Base-by-base conservation (phyloP, 2,113 vertebrate genomes). In the Xenotilapia leptura region DNA sequence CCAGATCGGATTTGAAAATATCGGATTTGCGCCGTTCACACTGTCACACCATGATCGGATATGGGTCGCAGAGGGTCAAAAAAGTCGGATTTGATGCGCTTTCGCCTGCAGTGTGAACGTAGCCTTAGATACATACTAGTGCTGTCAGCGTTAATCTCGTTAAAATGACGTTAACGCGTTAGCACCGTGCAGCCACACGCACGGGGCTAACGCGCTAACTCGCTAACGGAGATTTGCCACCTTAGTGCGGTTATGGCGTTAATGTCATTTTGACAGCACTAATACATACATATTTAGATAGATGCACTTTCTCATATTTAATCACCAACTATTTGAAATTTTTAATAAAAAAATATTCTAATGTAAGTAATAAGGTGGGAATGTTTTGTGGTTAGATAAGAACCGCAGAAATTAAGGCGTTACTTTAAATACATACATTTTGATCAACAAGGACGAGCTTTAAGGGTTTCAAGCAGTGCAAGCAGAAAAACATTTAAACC, bases 241-340 rank as follows among this genome's bases (percentile, higher is more conserved):
- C 0, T 33, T 60, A 60, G 0, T 1, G 56, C 0, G 8, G 56
- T 60, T 60, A 6, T 60, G 28, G 2, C 8, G 3, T 33, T 60
- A 60, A 60, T 5, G 15, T 33, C 15, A 60, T 60, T 60, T 60
- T 60, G 15, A 60, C 28, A 60, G 56, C 56, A 60, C 56, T 60
- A 60, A 42, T 23, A 42, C 6, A 62, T n/a, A 62, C 31, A 2
- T 26, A 73, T 45, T 45, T 73, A 45, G 68, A 10, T 26, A 45
- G 40, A 73, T 26, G 68, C 40, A 17, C 23, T 26, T 23, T 45
- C 15, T 45, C 40, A 45, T 45, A 45, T 73, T 45, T 73, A 45
- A 73, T 45, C 7, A 26, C 38, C 23, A 45, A 73, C 5, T 26
- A 26, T 45, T 45, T 23, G 5, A 73, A 26, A 0, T 15, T 26